Evolutionary conservation across 2,888 invertebrate species (phyloP).

Genomic region (Lottia scabra): DNA sequence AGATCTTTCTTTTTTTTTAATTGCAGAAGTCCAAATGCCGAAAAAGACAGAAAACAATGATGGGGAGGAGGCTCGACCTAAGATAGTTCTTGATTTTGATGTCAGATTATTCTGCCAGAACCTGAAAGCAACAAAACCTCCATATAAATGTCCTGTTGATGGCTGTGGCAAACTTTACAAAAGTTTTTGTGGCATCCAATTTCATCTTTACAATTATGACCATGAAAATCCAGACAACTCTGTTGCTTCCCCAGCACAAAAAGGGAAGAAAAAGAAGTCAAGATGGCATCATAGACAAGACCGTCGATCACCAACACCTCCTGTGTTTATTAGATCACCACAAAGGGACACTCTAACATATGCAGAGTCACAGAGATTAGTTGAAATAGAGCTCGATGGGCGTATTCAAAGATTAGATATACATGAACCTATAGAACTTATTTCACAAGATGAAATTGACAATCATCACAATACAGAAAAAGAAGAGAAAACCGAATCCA

Average conservation of each 20-base stretch:
- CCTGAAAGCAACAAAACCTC: slow-evolving; percentile 84
- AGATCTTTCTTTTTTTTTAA: too few species aligned
- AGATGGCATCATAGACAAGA: slow-evolving; percentile 62
- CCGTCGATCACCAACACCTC: slow-evolving; percentile 65
- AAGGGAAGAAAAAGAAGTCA: slow-evolving; percentile 71
- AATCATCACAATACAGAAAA: slow-evolving; percentile 65
- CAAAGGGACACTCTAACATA: slow-evolving; percentile 81
- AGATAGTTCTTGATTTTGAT: slow-evolving; percentile 84
- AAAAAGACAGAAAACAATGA: neutral
- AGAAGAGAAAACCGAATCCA: slow-evolving; percentile 61
- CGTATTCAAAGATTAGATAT: slow-evolving; percentile 77
- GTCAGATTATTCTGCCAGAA: slow-evolving; percentile 87
- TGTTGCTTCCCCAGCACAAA: slow-evolving; percentile 48
- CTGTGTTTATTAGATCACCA: slow-evolving; percentile 63
- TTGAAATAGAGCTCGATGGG: slow-evolving; percentile 89
- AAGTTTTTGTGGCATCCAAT: slow-evolving; percentile 86
- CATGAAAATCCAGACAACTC: slow-evolving; percentile 76
- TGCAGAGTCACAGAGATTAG: slow-evolving; percentile 86
- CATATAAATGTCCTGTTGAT: slow-evolving; percentile 87
- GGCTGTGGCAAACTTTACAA: slow-evolving; percentile 89
- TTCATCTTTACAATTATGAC: slow-evolving; percentile 87
- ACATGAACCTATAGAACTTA: slow-evolving; percentile 70
- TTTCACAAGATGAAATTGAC: slow-evolving; percentile 67
- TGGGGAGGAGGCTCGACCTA: slow-evolving; percentile 12
- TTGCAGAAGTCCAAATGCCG: slow-evolving; percentile 1